phyloP scores from a whole-genome alignment of 1,140 invertebrate species.

The Lycorma delicatula region DNA sequence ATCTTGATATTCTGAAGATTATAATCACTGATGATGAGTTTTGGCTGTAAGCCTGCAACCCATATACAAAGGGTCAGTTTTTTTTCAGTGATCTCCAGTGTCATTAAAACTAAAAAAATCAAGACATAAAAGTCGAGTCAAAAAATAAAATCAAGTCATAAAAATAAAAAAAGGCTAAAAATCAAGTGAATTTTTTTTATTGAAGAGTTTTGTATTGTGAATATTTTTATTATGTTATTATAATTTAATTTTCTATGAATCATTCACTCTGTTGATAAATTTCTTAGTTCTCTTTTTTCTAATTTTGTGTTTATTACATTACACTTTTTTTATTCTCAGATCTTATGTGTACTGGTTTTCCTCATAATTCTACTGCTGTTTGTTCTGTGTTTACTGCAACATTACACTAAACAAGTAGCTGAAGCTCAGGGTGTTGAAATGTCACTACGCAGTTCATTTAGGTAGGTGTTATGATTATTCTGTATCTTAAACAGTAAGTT shows the following conservation, averaged over 20 bases:
- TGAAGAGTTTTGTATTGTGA: neutral
- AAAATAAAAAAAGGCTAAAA: no score
- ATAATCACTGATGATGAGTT: no score
- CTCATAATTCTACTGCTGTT: conserved; percentile 55
- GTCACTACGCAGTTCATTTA: conserved; percentile 56
- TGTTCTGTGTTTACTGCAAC: conserved; percentile 59
- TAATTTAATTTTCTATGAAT: no score
- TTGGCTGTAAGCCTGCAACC: no score
- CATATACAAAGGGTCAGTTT: no score
- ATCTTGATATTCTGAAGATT: no score
- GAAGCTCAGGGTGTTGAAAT: conserved; percentile 67
- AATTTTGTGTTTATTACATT: conserved; percentile 37
- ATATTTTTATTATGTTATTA: no score
- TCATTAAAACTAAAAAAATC: no score
- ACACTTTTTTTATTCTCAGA: conserved; percentile 41
- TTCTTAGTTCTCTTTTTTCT: conserved; percentile 16
- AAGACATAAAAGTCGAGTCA: no score
- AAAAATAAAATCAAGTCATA: no score
- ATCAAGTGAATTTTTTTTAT: neutral
- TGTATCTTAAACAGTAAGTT: neutral
- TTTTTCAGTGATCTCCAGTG: no score
- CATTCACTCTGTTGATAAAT: neutral
- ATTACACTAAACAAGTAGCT: conserved; percentile 59
- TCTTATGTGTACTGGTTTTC: conserved; percentile 51
- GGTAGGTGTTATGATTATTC: conserved; percentile 38